These are phyloP conservation scores for Epicauta chinensis DNA, from an alignment of 1,140 invertebrate genomes.

Conservation along the genomic window DNA sequence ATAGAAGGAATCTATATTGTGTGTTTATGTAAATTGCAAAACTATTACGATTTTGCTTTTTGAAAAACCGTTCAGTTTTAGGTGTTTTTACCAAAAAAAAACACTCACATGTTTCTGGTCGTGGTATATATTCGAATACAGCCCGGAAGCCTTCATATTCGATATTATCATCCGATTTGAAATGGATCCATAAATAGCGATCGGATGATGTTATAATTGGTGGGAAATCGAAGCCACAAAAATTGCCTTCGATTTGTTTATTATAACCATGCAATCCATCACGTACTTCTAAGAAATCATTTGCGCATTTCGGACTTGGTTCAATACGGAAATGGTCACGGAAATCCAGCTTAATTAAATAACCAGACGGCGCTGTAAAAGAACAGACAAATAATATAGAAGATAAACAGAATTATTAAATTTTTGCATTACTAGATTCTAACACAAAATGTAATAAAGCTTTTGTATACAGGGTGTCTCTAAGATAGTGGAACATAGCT, in stretches of 20 bases:
- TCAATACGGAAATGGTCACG: conserved; percentile 76
- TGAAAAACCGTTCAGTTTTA: no score
- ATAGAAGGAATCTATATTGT: no score
- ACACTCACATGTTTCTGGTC: conserved; percentile 30
- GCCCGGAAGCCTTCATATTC: conserved; percentile 78
- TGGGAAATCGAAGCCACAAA: conserved; percentile 73
- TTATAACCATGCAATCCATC: conserved; percentile 83
- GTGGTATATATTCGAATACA: conserved; percentile 43
- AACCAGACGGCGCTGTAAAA: conserved; percentile 65
- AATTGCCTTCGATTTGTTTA: conserved; percentile 53
- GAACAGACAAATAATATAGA: conserved; percentile 15
- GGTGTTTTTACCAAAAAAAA: no score
- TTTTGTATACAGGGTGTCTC: no score
- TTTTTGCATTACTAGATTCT: no score
- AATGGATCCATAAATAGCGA: conserved; percentile 75
- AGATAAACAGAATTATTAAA: no score
- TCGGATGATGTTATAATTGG: conserved; percentile 68
- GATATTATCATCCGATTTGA: conserved; percentile 78
- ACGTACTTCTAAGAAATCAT: conserved; percentile 77
- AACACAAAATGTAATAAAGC: no score
- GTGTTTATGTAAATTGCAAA: no score
- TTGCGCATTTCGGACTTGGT: conserved; percentile 64
- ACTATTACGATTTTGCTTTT: no score
- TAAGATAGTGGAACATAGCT: no score
- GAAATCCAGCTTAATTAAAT: conserved; percentile 74